Conservation (phyloP, 2,113 vertebrate genomes). For the Cynoglossus semilaevis region DNA sequence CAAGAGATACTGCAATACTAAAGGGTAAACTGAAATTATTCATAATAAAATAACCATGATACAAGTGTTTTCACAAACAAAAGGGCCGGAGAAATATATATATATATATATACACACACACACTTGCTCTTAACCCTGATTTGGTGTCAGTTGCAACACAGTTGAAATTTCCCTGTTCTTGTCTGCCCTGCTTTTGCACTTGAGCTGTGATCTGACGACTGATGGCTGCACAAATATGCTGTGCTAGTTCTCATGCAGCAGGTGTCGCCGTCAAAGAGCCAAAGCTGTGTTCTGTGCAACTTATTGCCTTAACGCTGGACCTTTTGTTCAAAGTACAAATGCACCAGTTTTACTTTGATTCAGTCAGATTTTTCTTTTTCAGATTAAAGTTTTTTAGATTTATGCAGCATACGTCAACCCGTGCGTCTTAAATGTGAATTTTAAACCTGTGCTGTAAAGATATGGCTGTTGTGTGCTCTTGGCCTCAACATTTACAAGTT, state of each 20-base stretch:
- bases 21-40: no score
- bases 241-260: conserved; percentile 15
- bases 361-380: no score
- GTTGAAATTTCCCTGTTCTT: not conserved
- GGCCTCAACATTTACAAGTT: no score
- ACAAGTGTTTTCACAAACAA: not conserved
- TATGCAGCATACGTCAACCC: no score
- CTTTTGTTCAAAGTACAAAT: conserved; percentile 31
- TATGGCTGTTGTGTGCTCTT: no score
- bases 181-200: conserved; percentile 19
- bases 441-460: no score
- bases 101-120: no score
- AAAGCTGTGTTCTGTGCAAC: conserved; percentile 33
- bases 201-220: conserved; percentile 29
- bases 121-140: no score
- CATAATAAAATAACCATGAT: no score
- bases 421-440: no score
- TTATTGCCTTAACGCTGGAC: conserved; percentile 63
- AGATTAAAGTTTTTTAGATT: no score
- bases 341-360: conserved; percentile 14
- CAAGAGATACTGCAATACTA: conserved; percentile 1
- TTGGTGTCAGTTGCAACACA: conserved; percentile 5
- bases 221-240: conserved; percentile 24
- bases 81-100: no score
- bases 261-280: conserved; percentile 39